A percentile compares a stretch with the other conserved stretches of the same genome.
These are phyloP conservation scores for Drosophila virilis DNA, from an alignment of 1,140 invertebrate species.

Conservation along the genomic window DNA sequence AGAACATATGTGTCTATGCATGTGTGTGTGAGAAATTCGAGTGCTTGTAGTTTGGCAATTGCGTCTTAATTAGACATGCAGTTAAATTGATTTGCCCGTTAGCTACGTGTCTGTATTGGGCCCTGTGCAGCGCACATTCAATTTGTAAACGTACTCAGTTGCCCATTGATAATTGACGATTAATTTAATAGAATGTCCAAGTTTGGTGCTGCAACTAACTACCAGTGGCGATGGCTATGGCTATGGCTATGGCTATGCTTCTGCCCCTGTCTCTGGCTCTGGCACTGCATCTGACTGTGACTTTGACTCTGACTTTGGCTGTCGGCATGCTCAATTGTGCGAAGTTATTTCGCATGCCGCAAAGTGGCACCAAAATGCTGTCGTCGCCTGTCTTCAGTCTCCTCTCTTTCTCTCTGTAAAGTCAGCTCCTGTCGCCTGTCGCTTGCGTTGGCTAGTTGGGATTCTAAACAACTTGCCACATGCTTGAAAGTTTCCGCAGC, in stretches of 20 bases:
- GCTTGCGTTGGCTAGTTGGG: conserved; percentile 54
- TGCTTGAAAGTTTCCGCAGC: conserved; percentile 64
- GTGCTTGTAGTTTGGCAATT: conserved; percentile 61
- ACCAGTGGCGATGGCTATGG: background rate
- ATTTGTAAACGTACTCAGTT: conserved; percentile 38
- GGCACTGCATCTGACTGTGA: conserved; percentile 3
- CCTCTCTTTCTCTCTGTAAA: conserved; percentile 10
- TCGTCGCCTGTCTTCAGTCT: conserved; percentile 62
- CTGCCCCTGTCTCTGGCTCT: background rate
- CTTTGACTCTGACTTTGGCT: conserved; percentile 17
- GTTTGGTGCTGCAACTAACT: conserved; percentile 62
- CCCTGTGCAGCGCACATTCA: conserved; percentile 11
- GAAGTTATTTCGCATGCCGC: conserved; percentile 82
- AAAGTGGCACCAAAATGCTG: conserved; percentile 80
- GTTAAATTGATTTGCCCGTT: conserved; percentile 72
- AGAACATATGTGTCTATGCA: background rate
- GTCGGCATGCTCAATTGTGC: conserved; percentile 81
- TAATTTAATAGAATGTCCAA: conserved; percentile 83
- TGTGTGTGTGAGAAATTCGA: conserved; percentile 8
- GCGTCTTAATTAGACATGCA: conserved; percentile 68
- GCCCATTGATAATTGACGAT: conserved; percentile 80
- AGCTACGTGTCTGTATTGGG: conserved; percentile 5
- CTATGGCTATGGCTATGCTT: background rate
- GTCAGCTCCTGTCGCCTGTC: conserved; percentile 18
- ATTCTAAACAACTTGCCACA: conserved; percentile 81